Evolutionary conservation across 1,140 invertebrate genomes (phyloP).

Genomic region (Saccostrea cuccullata): DNA sequence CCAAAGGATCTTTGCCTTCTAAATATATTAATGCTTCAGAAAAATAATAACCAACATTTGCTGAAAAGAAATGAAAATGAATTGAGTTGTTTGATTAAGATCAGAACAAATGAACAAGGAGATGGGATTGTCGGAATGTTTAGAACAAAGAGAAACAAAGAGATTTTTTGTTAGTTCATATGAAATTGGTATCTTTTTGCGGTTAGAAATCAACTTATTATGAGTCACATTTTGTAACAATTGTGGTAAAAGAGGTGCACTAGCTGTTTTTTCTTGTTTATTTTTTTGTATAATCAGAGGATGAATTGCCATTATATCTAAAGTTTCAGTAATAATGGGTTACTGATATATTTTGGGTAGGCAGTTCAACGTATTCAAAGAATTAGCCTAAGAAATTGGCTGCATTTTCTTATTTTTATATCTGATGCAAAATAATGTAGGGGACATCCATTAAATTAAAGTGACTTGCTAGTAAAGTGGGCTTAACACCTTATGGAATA

Average conservation of each 20-base stretch:
- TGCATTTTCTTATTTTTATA: neutral
- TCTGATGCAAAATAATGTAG: neutral
- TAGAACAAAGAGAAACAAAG: neutral
- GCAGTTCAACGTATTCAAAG: neutral
- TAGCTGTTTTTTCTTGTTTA: neutral
- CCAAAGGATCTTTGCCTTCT: neutral
- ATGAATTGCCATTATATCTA: neutral
- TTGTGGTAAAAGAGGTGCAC: neutral
- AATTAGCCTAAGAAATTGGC: neutral
- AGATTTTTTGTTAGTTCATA: neutral
- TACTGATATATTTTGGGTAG: neutral
- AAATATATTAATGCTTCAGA: neutral
- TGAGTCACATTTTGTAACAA: conserved; percentile 10
- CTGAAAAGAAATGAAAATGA: neutral
- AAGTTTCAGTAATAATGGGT: neutral
- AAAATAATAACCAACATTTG: neutral
- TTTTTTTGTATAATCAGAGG: neutral
- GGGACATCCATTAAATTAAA: neutral
- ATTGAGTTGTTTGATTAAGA: neutral
- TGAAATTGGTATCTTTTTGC: conserved; percentile 3
- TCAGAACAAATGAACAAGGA: neutral
- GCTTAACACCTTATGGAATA: neutral
- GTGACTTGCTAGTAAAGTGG: neutral
- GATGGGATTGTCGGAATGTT: conserved; percentile 15
- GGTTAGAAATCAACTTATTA: neutral